Evolutionary conservation across 2,113 vertebrate genomes (phyloP), one percentile per base, ranked within the genome.

Genomic region (Pavo muticus): DNA sequence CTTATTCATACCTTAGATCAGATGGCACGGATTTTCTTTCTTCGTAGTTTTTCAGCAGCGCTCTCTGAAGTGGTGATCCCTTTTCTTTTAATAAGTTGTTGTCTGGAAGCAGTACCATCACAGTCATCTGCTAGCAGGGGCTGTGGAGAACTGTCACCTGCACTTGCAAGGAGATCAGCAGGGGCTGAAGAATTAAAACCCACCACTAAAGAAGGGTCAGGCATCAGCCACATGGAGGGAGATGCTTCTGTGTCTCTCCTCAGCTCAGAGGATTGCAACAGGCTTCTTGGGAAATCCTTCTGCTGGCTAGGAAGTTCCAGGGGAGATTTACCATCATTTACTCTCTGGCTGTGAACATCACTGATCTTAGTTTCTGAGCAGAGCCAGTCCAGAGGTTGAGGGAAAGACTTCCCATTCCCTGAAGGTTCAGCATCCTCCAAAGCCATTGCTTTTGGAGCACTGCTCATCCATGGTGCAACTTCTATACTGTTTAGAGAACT

Each of bases 271-370:
- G 71, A 7, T 3, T 7, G 59, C 4, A 35, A 0, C 11, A 4
- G 45, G 64, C 80, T 44, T 14, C 32, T 17, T 0, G 6, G 10
- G 35, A 56, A 9, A 23, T 39, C 56, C 10, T 23, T 4, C 47
- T 76, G 63, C 1, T 12, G 74, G 5, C 73, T 2, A 0, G 37
- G 9, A 32, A 20, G 16, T 64, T 84, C 83, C 5, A 2, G 17
- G 3, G 35, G 71, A 69, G 69, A 73, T 72, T 97, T 94, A 2
- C 87, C 87, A 39, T 97, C 96, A 18, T 85, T 95, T 44, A n/a
- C 88, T 7, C 91, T 93, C 93, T 64, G 95, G 97, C 97, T 97
- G 89, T 96, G 90, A 67, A 95, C 85, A 1, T 98, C 98, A 4
- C 56, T 3, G 9, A 10, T 45, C 3, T 40, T 57, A 7, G 4